Base-by-base conservation (phyloP, 1,140 invertebrate species). In the Drosophila subpulchrella region DNA sequence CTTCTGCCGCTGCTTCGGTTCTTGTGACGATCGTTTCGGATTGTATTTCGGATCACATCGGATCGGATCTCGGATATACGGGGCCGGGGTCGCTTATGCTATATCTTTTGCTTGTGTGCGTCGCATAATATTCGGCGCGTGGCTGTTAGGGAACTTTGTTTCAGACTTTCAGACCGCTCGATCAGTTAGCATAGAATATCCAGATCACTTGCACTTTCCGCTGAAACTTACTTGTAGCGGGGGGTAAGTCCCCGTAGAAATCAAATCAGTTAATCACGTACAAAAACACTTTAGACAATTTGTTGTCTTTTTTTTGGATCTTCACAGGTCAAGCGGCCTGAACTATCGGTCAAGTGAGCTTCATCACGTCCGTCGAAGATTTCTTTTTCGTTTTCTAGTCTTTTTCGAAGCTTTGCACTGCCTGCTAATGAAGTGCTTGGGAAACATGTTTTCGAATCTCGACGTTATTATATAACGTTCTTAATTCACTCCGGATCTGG, bases 301-400 rank as follows among this genome's bases (percentile, higher is more conserved):
- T 51, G n/a, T 8, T 13, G 13, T n/a, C 15, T 15, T 32, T 32
- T 50, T 56, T 41, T 50, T 10, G 15, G 67, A 56, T 71, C 59
- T 17, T 44, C 30, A 48, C 78, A 58, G 82, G 82, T 85, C 81
- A 85, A 54, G 68, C 50, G 63, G 68, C 27, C 60, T 30, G 44
- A 62, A 50, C 73, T 62, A 84, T 84, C 81, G 81, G 81, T 81
- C 81, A 85, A 85, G 78, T 81, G 58, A 85, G 70, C 81, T 53
- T 53, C 59, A 67, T 15, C 68, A 58, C 67, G 66, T 85, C 79
- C 24, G 57, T 60, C 41, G 24, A 24, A 10, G 36, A 48, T 63
- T 59, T 58, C 38, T 38, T 53, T 61, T 57, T 36, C 17, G 46
- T 57, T 66, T 51, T 61, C 36, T 48, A 53, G 51, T 36, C 30